Percentiles rank a stretch among this genome's conserved stretches.
Evolutionary conservation across 2,888 invertebrate species (phyloP).

Genomic region (Protonemura montana): DNA sequence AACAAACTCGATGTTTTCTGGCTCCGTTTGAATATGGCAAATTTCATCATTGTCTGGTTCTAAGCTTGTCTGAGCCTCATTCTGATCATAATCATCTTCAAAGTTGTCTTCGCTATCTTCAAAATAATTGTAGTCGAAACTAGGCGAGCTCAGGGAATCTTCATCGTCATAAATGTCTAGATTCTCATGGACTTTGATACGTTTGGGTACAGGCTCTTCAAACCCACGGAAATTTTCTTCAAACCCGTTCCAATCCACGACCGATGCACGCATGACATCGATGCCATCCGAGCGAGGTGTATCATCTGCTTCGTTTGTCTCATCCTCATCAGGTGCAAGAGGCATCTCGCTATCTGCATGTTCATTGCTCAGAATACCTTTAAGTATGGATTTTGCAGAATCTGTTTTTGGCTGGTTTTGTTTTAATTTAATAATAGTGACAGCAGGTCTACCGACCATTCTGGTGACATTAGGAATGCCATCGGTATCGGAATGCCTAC

Average conservation of each 20-base stretch:
- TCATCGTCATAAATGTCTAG: not conserved
- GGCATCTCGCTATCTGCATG: not conserved
- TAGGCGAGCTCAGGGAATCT: not conserved
- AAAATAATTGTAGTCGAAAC: not conserved
- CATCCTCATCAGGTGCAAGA: not conserved
- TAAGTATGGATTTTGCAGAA: not conserved
- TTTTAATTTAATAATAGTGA: not conserved
- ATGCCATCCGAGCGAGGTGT: not conserved
- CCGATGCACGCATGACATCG: conserved; percentile 9
- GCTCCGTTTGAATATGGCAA: not conserved
- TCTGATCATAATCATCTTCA: not conserved
- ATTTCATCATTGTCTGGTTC: not conserved
- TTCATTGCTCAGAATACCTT: not conserved
- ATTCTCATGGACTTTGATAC: not conserved
- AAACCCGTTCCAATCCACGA: conserved; percentile 14
- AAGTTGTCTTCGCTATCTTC: not conserved
- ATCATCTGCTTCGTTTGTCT: not conserved
- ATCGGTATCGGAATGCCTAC: not conserved
- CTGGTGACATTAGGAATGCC: not conserved
- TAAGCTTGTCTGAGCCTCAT: not conserved
- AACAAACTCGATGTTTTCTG: not conserved
- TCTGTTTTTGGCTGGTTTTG: not conserved
- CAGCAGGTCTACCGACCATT: not conserved
- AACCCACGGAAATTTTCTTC: conserved; percentile 16
- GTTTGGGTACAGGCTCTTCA: not conserved